A percentile compares a stretch with the other conserved stretches of the same genome.
Evolutionary conservation across 2,888 invertebrate genomes (phyloP).

Genomic region (Limnephilus marmoratus): DNA sequence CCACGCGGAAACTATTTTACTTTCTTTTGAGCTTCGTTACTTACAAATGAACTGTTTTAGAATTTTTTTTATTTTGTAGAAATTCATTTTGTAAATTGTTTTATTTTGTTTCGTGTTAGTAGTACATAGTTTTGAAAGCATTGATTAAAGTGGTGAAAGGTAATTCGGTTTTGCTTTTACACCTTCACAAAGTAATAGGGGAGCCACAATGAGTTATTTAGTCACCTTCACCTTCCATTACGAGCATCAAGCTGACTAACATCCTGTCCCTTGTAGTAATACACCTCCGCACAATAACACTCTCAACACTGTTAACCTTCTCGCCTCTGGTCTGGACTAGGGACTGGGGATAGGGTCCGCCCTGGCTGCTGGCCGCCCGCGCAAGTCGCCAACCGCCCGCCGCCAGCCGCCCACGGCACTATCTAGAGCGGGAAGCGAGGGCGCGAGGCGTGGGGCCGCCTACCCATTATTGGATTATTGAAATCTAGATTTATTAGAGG

Average conservation of each 20-base stretch:
- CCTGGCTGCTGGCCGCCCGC: background rate
- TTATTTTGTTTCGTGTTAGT: background rate
- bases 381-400: conserved; percentile 5
- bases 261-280: conserved; percentile 13
- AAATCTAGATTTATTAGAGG: conserved; percentile 65
- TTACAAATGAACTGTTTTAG: background rate
- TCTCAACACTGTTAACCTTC: conserved; percentile 13
- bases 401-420: conserved; percentile 35
- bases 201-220: conserved; percentile 15
- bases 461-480: conserved; percentile 65
- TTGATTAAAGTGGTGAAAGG: background rate
- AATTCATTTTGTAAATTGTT: background rate
- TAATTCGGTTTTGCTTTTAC: background rate
- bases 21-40: background rate
- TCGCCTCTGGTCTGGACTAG: background rate
- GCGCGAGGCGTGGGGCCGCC: conserved; percentile 28
- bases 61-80: background rate
- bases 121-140: background rate
- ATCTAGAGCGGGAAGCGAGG: conserved; percentile 3
- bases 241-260: conserved; percentile 16
- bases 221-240: conserved; percentile 38
- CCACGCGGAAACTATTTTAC: background rate
- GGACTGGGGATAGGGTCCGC: background rate
- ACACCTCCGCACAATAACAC: conserved; percentile 28
- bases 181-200: background rate